Conservation (phyloP, 2,797 vertebrate species). For the Hephaestus fuliginosus region DNA sequence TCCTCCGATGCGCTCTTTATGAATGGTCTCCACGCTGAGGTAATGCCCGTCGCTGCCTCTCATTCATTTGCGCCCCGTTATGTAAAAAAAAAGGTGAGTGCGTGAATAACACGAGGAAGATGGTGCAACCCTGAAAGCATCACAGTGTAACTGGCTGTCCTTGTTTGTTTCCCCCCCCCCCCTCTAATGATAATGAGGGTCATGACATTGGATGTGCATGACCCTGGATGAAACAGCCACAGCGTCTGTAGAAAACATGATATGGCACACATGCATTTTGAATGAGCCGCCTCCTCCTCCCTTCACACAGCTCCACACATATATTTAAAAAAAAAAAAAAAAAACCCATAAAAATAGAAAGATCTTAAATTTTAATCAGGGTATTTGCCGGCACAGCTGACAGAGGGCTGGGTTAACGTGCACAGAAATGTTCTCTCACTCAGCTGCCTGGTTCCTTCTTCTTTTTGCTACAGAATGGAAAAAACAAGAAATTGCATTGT, state of each 20-base stretch:
- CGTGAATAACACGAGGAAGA: too few relatives aligned
- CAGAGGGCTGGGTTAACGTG: background rate
- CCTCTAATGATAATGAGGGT: slow-evolving; percentile 2
- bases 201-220: slow-evolving; percentile 34
- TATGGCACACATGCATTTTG: background rate
- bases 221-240: slow-evolving; percentile 13
- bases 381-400: slow-evolving; percentile 11
- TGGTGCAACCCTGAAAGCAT: background rate
- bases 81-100: slow-evolving; percentile 72
- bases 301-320: slow-evolving; percentile 1
- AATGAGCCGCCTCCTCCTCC: background rate
- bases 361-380: background rate
- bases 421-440: background rate
- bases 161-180: background rate
- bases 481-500: background rate
- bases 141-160: background rate
- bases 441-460: background rate
- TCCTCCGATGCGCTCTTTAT: slow-evolving; percentile 49
- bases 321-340: too few relatives aligned
- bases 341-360: slow-evolving; percentile 26
- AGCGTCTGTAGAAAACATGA: slow-evolving; percentile 2
- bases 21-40: slow-evolving; percentile 52
- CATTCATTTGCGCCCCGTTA: slow-evolving; percentile 57
- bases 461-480: slow-evolving; percentile 4
- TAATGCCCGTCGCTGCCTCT: slow-evolving; percentile 6